Conservation (phyloP, 2,797 vertebrate genomes). For the Apodemus agrarius region DNA sequence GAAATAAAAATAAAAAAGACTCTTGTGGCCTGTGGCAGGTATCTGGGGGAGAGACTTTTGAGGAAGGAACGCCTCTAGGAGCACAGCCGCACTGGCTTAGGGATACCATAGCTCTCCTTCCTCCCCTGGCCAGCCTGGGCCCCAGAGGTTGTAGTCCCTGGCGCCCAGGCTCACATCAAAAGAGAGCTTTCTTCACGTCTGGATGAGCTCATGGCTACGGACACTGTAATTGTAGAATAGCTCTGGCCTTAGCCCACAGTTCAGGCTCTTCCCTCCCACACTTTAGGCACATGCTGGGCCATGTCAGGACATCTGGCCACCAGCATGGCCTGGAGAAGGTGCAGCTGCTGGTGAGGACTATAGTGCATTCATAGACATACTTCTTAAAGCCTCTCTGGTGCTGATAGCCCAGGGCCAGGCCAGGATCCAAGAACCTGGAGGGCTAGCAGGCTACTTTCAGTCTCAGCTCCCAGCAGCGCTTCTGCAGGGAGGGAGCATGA, state of each 20-base stretch:
- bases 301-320: background rate
- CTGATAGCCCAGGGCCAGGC: background rate
- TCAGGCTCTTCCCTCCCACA: conserved; percentile 18
- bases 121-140: background rate
- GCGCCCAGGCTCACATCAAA: background rate
- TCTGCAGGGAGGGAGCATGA: accelerated
- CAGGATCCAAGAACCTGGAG: background rate
- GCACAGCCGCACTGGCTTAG: background rate
- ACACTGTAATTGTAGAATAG: conserved; percentile 36
- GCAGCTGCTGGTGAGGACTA: background rate
- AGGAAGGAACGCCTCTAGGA: accelerated
- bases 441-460: background rate
- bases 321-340: background rate
- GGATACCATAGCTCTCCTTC: background rate
- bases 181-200: conserved; percentile 15
- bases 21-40: background rate
- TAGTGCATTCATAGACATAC: background rate
- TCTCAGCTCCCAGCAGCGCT: background rate
- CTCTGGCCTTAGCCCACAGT: background rate
- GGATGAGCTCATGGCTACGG: conserved; percentile 24
- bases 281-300: conserved; percentile 43
- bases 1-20: background rate
- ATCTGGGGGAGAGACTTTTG: background rate
- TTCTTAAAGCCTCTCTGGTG: background rate
- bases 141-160: background rate